Base-by-base conservation (phyloP, 2,113 vertebrate genomes). In the Shinisaurus crocodilurus region DNA sequence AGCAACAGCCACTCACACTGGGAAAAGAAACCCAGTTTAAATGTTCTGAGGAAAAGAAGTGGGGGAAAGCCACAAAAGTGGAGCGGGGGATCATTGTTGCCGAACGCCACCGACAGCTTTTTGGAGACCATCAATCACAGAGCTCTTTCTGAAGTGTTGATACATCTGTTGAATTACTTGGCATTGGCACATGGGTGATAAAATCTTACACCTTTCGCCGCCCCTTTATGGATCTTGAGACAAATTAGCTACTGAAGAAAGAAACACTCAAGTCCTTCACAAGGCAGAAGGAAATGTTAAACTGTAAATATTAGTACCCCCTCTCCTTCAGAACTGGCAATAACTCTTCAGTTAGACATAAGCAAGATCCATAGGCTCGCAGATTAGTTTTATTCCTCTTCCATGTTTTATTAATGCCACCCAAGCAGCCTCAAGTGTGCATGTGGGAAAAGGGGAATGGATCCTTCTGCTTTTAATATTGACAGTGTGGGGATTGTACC, bases 161-260 rank as follows among this genome's bases (percentile, higher is more conserved):
- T 69, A 80, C 81, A 88, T 75, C 40, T 93, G 25, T 6, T 90
- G 83, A 94, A 83, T 32, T 80, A 67, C 67, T 82, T 8, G 89
- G 8, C 81, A 9, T 63, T 74, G 57, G 13, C 81, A 20, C 43
- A 43, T 57, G 48, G 32, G 88, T 32, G 92, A 88, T 75, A 84
- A 91, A 92, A 81, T 9, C 3, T 67, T 86, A 57, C 1, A 1
- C 63, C 37, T 93, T 89, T 89, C 79, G 63, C 87, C 92, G 81
- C 34, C 7, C 57, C 3, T 88, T 91, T 89, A n/a, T 89, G 69
- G 83, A 90, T 76, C 88, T 92, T 91, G 91, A 81, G 92, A 72
- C 43, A 90, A 87, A 93, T 91, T 89, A 92, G 75, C 32, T 82
- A 92, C 84, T 91, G 92, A 92, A 93, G 54, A 79, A 25, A 93